Base-by-base conservation (phyloP, 2,888 invertebrate species). In the Empis stercorea region DNA sequence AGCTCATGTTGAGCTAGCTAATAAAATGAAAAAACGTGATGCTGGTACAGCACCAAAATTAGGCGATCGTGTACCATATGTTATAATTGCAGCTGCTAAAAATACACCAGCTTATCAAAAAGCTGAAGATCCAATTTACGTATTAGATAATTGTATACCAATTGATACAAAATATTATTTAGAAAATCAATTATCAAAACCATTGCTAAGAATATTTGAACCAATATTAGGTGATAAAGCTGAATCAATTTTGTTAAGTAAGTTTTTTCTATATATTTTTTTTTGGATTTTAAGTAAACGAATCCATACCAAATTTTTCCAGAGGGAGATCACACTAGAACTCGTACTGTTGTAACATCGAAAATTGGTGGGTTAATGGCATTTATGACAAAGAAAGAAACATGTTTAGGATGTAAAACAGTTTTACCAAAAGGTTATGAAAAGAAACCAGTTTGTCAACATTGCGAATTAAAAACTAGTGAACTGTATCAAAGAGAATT, bases 71-170 rank as follows among this genome's bases (percentile, higher is more conserved):
- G 95, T 99, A 3, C 99, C 99, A 0, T 99, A 94, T 71, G 89
- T 99, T 4, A 83, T 99, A 52, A 83, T 84, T 57, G 84, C 87
- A 47, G 92, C 87, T 43, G 80, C 89, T 1, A 96, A 95, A 71
- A 89, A 87, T 58, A 88, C 93, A 1, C 92, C 96, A 13, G 96
- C 96, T 2, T 99, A 96, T 66, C 80, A 86, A 70, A 97, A 95
- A 72, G 97, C 97, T 1, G 99, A 99, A 73, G 92, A 93, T 73
- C 99, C 99, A 0, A 89, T 97, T 57, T 99, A 89, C 70, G 99
- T 97, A 2, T 71, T 99, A 56, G 95, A 99, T 66, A 97, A 99
- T 67, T 95, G 85, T 66, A 79, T 99, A 57, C 96, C 99, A 0
- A 95, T 99, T 56, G 99, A 99, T 73, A 87, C 89, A 0, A 86